Evolutionary conservation across 1,140 invertebrate species (phyloP).

Genomic region (Lucilia cuprina): DNA sequence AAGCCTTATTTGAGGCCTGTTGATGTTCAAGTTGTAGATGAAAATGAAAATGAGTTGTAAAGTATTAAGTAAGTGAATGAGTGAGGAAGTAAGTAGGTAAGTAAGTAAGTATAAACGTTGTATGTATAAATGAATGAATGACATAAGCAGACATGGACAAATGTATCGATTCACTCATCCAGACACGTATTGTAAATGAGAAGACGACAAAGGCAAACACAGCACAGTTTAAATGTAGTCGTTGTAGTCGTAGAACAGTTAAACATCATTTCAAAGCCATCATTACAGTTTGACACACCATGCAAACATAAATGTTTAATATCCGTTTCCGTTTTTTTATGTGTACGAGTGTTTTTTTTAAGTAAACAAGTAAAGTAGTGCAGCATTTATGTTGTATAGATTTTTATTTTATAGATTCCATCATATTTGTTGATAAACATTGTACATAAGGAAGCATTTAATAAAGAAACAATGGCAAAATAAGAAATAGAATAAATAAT

Average conservation of each 20-base stretch:
- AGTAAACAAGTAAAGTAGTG: not conserved
- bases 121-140: not conserved
- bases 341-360: not conserved
- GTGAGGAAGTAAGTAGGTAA: not conserved
- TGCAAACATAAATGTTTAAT: conserved; percentile 1
- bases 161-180: conserved; percentile 17
- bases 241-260: not conserved
- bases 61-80: too few relatives aligned
- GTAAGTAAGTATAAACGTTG: not conserved
- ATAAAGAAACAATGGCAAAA: conserved; percentile 5
- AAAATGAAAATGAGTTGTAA: conserved; percentile 5
- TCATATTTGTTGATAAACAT: conserved; percentile 13
- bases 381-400: not conserved
- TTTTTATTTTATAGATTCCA: not conserved
- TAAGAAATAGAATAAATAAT: conserved; percentile 30
- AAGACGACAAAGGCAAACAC: not conserved
- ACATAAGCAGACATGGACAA: conserved; percentile 1
- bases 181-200: not conserved
- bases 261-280: not conserved
- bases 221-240: not conserved
- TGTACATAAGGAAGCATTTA: not conserved
- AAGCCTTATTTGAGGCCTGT: conserved; percentile 57
- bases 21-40: conserved; percentile 38
- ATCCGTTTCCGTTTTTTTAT: not conserved
- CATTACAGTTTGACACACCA: not conserved